Percentiles rank a stretch among this genome's conserved stretches.
Evolutionary conservation across 2,888 invertebrate species (phyloP).

Genomic region (Ochlodes sylvanus): DNA sequence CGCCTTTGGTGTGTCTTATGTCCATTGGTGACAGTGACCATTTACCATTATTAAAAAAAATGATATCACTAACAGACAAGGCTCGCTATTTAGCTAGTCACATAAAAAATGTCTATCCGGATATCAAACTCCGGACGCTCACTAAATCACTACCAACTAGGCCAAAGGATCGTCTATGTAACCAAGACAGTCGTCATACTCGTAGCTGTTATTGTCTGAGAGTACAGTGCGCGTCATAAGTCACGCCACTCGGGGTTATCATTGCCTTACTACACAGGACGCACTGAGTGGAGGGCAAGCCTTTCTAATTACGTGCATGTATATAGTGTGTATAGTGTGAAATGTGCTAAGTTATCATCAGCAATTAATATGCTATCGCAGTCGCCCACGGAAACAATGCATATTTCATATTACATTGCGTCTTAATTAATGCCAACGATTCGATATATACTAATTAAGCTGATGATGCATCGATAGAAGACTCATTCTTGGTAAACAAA

Average conservation of each 20-base stretch:
- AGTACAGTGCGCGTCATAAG: slow-evolving; percentile 59
- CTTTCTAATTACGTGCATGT: slow-evolving; percentile 60
- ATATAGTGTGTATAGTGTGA: slow-evolving; percentile 19
- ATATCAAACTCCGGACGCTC: no score
- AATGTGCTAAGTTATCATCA: slow-evolving; percentile 31
- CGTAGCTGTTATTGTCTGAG: slow-evolving; percentile 33
- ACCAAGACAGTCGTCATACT: slow-evolving; percentile 1
- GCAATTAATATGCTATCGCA: slow-evolving; percentile 31
- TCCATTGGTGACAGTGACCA: no score
- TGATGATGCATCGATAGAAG: slow-evolving; percentile 19
- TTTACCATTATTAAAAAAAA: no score
- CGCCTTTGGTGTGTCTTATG: no score
- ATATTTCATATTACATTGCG: slow-evolving; percentile 30
- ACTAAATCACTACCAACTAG: no score
- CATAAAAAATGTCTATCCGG: no score
- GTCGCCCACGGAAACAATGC: slow-evolving; percentile 37
- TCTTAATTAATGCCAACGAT: slow-evolving; percentile 27
- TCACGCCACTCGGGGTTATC: slow-evolving; percentile 74
- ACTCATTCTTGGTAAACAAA: slow-evolving; percentile 21
- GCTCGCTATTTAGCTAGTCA: no score
- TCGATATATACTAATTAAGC: slow-evolving; percentile 28
- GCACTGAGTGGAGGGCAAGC: slow-evolving; percentile 58
- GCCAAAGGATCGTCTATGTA: background rate
- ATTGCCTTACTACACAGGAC: slow-evolving; percentile 54
- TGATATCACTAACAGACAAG: no score